Base-by-base conservation (phyloP, 2,113 vertebrate genomes). In the Axis porcinus region DNA sequence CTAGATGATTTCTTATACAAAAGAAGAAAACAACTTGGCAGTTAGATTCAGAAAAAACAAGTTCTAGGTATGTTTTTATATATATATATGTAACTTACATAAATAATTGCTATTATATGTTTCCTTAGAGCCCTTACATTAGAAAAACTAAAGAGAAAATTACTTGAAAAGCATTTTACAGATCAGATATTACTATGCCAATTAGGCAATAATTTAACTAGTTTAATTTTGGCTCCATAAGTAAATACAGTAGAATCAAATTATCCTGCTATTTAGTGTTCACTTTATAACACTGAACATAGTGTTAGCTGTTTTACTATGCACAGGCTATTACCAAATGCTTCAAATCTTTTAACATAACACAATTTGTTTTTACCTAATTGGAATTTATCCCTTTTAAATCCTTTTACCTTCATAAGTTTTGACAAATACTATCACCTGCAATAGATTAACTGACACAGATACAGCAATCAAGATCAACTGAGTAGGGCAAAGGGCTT, bases 1-100 rank as follows among this genome's bases (percentile, higher is more conserved):
- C 33, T 19, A 86, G 2, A 3, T 47, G 23, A 87, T 55, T 96
- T 86, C n/a, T 93, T 36, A 81, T 2, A 19, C 19, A 93, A 82
- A 89, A 58, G 54, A 84, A 45, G 54, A 83, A 81, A 36, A 85
- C 25, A 15, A 43, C 17, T n/a, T 40, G 93, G 47, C 36, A 62
- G 45, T 78, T 1, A 45, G 52, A 74, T 64, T 81, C 45, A 93
- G 82, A 82, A 85, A 92, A 60, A 36, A 43, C 25, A 92, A 33
- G 62, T 54, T 95, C 74, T 85, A 57, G 25, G 45, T 97, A 96
- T 98, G 95, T 96, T 89, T 99, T 98, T 84, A 92, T 98, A 70
- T 17, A 64, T 19, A 57, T 33, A 58, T 11, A 40, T 74, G 36
- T 27, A 30, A 79, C 23, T 86, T 81, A 45, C 40, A 60, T 50